Evolutionary conservation across 2,888 invertebrate genomes (phyloP), one percentile per base, ranked within the genome.

Genomic region (Caenorhabditis wallacei): DNA sequence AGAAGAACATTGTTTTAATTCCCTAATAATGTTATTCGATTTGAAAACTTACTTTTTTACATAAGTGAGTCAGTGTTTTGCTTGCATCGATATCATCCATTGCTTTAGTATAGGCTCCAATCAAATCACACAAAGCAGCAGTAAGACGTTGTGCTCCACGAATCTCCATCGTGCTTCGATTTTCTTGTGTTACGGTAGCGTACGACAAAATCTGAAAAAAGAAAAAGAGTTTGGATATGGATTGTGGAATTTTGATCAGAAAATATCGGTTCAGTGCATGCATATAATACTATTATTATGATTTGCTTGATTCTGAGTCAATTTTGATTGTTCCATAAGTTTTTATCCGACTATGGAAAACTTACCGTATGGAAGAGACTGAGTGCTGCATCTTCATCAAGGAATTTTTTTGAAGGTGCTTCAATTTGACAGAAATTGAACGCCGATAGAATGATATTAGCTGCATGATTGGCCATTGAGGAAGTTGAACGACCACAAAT

Each of bases 401-500:
- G 53, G 61, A 83, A 80, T 59, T 75, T 71, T 26, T 83, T 83
- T 2, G 53, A 20, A 10, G 70, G 57, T 53, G 75, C 48, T 11
- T 80, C 59, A 20, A 83, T 66, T 16, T 48, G 43, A 11, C 56
- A 43, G 51, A 84, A 79, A 22, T 59, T 78, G 59, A 83, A 74
- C 11, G 83, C 48, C 1, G 76, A 59, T 16, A 84, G 69, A 30
- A 86, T 68, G 51, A 75, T 71, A 20, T 71, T 61, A 5, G 84
- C 86, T 16, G 82, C 79, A 22, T 84, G 82, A 30, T 64, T 64
- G 7, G 81, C n/a, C 13, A 84, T 57, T 7, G 72, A 46, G 2
- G 74, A 70, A 4, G 69, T 35, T 11, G 74, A 70, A 11, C 79
- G 61, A 26, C 85, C 84, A 53, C 81, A 80, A 8, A 84, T 63